Percentiles rank a stretch among this genome's conserved stretches.
Conservation (phyloP, 2,113 vertebrate species). For the Psilopsiagon aurifrons region DNA sequence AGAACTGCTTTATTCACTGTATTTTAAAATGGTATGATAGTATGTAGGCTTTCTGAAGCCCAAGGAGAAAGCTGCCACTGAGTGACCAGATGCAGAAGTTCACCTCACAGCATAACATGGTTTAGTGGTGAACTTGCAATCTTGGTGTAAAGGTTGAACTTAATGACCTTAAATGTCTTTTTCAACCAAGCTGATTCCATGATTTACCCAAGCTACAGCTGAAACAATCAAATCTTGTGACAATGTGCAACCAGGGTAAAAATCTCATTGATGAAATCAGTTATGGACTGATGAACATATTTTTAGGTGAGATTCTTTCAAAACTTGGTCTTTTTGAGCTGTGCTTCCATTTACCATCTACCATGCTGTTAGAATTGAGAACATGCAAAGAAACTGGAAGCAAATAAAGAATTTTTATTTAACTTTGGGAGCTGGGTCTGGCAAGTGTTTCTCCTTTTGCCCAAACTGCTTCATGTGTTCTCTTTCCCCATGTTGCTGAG, state of each 20-base stretch:
- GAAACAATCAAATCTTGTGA: background rate
- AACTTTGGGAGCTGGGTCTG: background rate
- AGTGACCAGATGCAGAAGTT: background rate
- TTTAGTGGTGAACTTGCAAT: background rate
- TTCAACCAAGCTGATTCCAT: background rate
- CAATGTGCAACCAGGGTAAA: background rate
- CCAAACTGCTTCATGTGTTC: rapidly evolving
- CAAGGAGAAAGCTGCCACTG: background rate
- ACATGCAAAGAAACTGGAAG: background rate
- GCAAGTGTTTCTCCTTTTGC: background rate
- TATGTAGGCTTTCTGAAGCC: background rate
- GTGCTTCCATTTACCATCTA: background rate
- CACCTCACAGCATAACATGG: background rate
- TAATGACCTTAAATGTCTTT: background rate
- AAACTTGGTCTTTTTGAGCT: rapidly evolving
- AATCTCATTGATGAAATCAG: background rate
- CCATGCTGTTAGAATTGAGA: background rate
- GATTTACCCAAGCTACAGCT: background rate
- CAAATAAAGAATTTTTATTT: background rate
- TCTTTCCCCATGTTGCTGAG: background rate
- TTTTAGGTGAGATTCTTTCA: background rate
- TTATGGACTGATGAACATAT: background rate
- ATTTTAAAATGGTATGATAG: background rate
- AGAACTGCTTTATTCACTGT: background rate
- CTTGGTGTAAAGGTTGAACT: background rate